Percentiles rank a stretch among this genome's conserved stretches.
Conservation (phyloP, 2,797 vertebrate species). For the Dallia pectoralis region DNA sequence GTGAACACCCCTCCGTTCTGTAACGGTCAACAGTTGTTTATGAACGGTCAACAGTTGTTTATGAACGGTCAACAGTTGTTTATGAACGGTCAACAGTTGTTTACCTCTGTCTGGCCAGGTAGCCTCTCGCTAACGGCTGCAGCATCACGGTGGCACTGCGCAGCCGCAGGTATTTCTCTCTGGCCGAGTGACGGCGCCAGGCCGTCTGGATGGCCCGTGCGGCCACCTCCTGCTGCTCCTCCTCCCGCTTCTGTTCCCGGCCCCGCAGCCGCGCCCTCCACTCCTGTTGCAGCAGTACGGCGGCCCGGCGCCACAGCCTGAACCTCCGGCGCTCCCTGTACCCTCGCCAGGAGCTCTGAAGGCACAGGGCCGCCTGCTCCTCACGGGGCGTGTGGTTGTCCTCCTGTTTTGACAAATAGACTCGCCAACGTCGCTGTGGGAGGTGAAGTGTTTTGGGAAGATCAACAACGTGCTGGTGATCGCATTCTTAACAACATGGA, state of each 20-base stretch:
- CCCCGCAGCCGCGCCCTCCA: constrained; percentile 74
- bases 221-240: constrained; percentile 67
- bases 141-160: constrained; percentile 70
- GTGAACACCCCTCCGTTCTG: no score
- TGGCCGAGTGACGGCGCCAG: constrained; percentile 81
- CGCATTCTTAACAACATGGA: neutral
- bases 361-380: constrained; percentile 73
- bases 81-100: neutral
- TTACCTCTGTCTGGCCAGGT: constrained; percentile 83
- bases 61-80: neutral
- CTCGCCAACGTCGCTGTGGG: constrained; percentile 86
- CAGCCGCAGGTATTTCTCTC: constrained; percentile 66
- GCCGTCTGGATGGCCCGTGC: constrained; percentile 83
- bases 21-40: no score
- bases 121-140: constrained; percentile 82
- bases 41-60: neutral
- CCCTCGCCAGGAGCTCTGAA: constrained; percentile 88
- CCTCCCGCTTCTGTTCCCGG: no score
- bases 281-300: constrained; percentile 82
- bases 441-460: neutral
- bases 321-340: constrained; percentile 76
- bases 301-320: constrained; percentile 76
- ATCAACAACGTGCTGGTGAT: neutral
- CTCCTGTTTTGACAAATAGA: constrained; percentile 60
- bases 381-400: constrained; percentile 52